Conservation (phyloP, 2,888 invertebrate genomes). For the Drosophila limbata region DNA sequence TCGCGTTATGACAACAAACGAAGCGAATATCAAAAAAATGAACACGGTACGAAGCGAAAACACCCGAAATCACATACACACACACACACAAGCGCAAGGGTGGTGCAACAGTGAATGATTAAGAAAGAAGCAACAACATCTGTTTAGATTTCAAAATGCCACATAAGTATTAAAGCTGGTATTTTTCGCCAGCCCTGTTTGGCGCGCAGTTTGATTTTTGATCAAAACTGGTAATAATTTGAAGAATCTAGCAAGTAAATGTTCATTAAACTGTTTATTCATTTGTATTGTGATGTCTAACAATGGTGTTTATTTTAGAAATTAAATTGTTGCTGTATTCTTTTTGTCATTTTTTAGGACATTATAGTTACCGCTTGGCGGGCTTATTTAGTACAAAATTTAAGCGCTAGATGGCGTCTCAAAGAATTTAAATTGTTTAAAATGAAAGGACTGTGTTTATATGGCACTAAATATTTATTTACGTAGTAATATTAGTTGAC, state of each 20-base stretch:
- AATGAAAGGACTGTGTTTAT: background rate
- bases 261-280: background rate
- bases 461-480: background rate
- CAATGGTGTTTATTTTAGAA: background rate
- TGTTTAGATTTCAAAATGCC: constrained; percentile 15
- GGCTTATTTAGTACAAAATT: background rate
- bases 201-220: constrained; percentile 18
- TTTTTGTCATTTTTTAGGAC: constrained; percentile 13
- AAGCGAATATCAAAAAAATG: constrained; percentile 32
- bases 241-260: background rate
- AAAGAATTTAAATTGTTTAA: background rate
- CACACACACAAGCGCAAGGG: constrained; percentile 7
- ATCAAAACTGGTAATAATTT: background rate
- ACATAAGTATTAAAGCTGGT: constrained; percentile 4
- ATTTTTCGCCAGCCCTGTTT: constrained; percentile 8
- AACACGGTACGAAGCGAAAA: constrained; percentile 16
- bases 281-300: background rate
- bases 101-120: constrained; percentile 20
- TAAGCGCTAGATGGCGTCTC: constrained; percentile 34
- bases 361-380: background rate
- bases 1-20: constrained; percentile 62
- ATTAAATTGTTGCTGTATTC: background rate
- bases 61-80: constrained; percentile 12
- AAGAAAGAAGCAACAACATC: constrained; percentile 25
- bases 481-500: constrained; percentile 2